Conservation (phyloP, 2,888 invertebrate species). For the Watsonalla binaria region DNA sequence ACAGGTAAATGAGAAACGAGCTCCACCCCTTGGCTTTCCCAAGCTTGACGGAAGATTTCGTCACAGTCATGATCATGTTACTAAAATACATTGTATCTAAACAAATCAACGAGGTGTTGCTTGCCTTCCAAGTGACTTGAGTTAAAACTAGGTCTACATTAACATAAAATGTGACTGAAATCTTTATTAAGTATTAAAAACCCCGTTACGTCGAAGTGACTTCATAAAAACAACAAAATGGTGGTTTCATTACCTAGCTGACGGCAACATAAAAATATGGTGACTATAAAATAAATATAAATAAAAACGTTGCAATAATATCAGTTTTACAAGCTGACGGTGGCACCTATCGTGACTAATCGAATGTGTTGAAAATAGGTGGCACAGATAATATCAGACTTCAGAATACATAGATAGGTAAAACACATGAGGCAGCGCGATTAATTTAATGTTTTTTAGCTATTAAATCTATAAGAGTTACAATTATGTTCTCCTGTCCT, state of each 20-base stretch:
- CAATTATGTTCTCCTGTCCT: no score
- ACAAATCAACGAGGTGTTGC: no score
- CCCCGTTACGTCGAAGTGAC: background rate
- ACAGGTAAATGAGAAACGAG: no score
- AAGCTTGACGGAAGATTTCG: no score
- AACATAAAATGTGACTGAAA: background rate
- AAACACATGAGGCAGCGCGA: background rate
- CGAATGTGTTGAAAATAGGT: slow-evolving; percentile 19
- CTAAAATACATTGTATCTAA: no score
- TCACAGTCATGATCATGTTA: no score
- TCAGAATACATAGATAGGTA: background rate
- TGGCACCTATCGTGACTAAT: slow-evolving; percentile 15
- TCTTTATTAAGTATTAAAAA: background rate
- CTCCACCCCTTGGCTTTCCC: no score
- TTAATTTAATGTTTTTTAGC: no score
- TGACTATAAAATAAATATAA: slow-evolving; percentile 32
- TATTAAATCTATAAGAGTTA: no score
- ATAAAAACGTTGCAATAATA: slow-evolving; percentile 25
- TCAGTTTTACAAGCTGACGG: slow-evolving; percentile 20
- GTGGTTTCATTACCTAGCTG: slow-evolving; percentile 15
- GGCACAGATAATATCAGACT: slow-evolving; percentile 9
- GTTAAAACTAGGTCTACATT: background rate
- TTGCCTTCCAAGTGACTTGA: no score
- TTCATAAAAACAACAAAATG: slow-evolving; percentile 5
- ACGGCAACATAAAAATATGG: slow-evolving; percentile 39